Base-by-base conservation (phyloP, 1,140 invertebrate species). In the Dufourea novaeangliae region DNA sequence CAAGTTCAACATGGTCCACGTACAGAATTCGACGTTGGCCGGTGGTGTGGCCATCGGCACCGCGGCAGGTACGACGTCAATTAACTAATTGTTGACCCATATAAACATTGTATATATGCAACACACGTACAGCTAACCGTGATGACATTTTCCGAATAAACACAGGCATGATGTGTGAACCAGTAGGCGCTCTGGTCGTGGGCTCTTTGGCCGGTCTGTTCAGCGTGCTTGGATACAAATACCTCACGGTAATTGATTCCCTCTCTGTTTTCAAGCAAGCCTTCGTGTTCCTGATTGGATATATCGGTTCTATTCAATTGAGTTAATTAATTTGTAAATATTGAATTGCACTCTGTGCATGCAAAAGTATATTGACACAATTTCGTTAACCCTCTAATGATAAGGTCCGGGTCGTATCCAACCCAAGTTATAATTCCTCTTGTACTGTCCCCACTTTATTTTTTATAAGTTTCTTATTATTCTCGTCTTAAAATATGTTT, bases 11-110 rank as follows among this genome's bases (percentile, higher is more conserved):
- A 98, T 98, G 97, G 97, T 97, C 17, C 97, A 98, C 91, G 93
- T 98, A 39, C 97, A 98, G 92, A 98, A 98, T 93, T 96, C 97
- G 25, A 97, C 97, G 2, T 88, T 98, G n/a, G 97, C 97, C 50
- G 97, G 96, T 54, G 96, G 96, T 14, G 95, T 96, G 1, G 94
- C 94, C 0, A 91, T 94, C 50, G 95, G 93, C 44, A 92, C 92
- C 2, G 91, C 92, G 11, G 91, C 92, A 62, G 91, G 91, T 92
- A 85, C 80, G 29, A 37, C n/a, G 39, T 25, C 39, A 39, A 50
- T 66, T 71, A 69, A 76, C 69, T 76, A 68, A 44, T 59, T 22
- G 52, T 0, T 27, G 76, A 62, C 54, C 59, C 54, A 27, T 44
- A 54, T 39, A 25, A 25, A 50, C 57, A 1, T 61, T 39, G 46